These are phyloP conservation scores for Proisotoma minuta DNA, from an alignment of 2,888 invertebrate species.

Conservation along the genomic window DNA sequence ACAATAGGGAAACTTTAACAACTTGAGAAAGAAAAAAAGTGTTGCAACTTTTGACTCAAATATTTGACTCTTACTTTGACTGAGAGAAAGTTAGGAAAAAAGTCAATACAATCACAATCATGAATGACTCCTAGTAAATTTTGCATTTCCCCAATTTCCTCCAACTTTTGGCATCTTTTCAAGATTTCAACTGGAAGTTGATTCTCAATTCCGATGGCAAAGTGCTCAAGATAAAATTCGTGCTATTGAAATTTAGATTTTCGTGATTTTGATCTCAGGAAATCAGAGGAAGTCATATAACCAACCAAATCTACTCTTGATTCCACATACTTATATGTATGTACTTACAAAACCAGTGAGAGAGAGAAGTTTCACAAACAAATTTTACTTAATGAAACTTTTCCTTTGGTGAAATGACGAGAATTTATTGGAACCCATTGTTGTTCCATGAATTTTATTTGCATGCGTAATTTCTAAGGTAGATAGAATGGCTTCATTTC, in stretches of 20 bases:
- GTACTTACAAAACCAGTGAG: not conserved
- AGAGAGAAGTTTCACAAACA: not conserved
- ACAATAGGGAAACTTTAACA: too few relatives aligned
- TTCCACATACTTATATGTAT: not conserved
- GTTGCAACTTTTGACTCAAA: too few relatives aligned
- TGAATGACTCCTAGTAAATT: not conserved
- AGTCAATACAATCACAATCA: slow-evolving; percentile 1
- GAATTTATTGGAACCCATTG: not conserved
- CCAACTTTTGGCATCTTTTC: not conserved
- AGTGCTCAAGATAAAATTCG: not conserved
- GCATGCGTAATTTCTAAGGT: not conserved
- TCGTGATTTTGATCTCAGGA: not conserved
- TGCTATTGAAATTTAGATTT: not conserved
- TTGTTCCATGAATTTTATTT: not conserved
- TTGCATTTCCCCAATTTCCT: not conserved
- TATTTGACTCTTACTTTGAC: too few relatives aligned
- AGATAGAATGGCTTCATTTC: not conserved
- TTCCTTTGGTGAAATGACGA: not conserved
- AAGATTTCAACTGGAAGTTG: not conserved
- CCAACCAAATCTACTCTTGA: not conserved
- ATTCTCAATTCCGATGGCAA: not conserved
- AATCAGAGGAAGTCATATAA: not conserved
- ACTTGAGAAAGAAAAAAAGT: too few relatives aligned
- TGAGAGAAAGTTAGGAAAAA: not conserved
- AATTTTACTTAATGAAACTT: slow-evolving; percentile 2